Conservation (phyloP, 2,888 invertebrate genomes). For the Ichneumoninae sp. region DNA sequence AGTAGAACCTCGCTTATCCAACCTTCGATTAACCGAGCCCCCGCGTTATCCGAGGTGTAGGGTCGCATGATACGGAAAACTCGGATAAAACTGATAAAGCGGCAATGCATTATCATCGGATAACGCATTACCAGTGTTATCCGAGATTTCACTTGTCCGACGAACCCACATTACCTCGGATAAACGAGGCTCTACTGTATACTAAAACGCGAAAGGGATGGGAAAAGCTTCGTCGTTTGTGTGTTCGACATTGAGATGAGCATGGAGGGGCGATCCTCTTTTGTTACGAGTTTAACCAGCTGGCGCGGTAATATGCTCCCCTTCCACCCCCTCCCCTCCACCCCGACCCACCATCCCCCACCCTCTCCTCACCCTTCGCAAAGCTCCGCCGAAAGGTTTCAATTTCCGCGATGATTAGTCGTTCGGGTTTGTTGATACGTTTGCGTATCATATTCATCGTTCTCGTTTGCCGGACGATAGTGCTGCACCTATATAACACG, state of each 20-base stretch:
- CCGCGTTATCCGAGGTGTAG: too few relatives aligned
- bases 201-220: background rate
- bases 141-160: too few relatives aligned
- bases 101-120: too few relatives aligned
- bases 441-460: slow-evolving; percentile 9
- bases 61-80: too few relatives aligned
- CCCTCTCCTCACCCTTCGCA: background rate
- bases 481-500: background rate
- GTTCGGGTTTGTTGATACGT: slow-evolving; percentile 42
- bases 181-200: too few relatives aligned
- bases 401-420: slow-evolving; percentile 46
- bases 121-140: too few relatives aligned
- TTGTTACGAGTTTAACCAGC: slow-evolving; percentile 12
- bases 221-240: background rate
- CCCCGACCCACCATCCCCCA: background rate
- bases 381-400: slow-evolving; percentile 24
- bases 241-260: slow-evolving; percentile 10
- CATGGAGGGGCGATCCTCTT: background rate
- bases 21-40: too few relatives aligned
- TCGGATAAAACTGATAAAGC: too few relatives aligned
- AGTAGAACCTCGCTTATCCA: too few relatives aligned
- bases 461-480: background rate
- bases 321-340: background rate
- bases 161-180: too few relatives aligned
- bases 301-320: background rate